Evolutionary conservation across 1,140 invertebrate species (phyloP).

Genomic region (Macrobrachium rosenbergii): DNA sequence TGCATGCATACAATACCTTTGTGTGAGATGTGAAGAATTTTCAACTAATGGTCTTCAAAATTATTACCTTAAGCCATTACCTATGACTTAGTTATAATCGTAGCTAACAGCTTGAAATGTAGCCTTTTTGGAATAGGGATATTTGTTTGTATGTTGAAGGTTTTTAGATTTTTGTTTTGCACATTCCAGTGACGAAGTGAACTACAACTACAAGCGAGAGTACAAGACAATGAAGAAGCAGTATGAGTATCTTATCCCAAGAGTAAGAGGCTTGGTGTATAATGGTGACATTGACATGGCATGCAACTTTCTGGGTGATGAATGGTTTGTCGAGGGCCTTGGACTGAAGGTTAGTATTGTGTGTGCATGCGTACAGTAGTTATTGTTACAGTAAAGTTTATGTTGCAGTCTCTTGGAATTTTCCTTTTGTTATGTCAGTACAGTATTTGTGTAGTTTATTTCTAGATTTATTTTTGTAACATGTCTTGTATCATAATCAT

Average conservation of each 20-base stretch:
- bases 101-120: not conserved
- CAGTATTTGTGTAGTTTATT: not conserved
- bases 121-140: not conserved
- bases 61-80: no score
- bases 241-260: constrained; percentile 28
- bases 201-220: constrained; percentile 43
- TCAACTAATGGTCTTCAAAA: no score
- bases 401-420: no score
- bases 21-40: no score
- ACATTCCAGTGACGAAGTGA: constrained; percentile 47
- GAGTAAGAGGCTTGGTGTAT: constrained; percentile 39
- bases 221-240: constrained; percentile 43
- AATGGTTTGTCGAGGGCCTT: constrained; percentile 50
- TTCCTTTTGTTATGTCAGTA: no score
- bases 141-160: not conserved
- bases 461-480: not conserved
- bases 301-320: constrained; percentile 53
- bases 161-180: not conserved
- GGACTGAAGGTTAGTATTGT: constrained; percentile 35
- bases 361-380: no score
- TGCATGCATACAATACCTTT: no score
- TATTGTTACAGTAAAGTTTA: no score
- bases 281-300: constrained; percentile 59
- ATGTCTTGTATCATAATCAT: not conserved
- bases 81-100: no score